Evolutionary conservation across 2,797 vertebrate species (phyloP), one percentile per base, ranked within the genome.

Genomic region (Syngnathus rostellatus): DNA sequence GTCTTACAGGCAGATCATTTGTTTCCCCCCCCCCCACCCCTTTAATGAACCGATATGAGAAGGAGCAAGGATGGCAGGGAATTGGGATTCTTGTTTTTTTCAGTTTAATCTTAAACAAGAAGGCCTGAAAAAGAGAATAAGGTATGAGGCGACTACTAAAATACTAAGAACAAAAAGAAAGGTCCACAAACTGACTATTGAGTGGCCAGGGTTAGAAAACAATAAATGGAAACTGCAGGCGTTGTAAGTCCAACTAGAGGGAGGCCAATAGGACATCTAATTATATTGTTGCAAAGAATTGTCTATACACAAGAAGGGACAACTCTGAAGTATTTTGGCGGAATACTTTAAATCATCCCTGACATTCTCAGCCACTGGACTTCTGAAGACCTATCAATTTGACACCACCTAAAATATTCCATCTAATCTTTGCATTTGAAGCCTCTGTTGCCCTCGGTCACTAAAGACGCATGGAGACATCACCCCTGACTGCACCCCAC

Each of bases 1-100:
- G 37, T 64, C 62, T 43, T 70, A 25, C 69, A 81, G 80, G 64
- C 74, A 67, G 78, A 71, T 45, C 41, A 62, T 62, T 62, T 62
- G 23, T 23, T 23, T 23, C 23, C 23, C 23, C 23, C 23, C 23
- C 23, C 23, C 23, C 16, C 16, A 8, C 25, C 55, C 10, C 19
- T 61, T 61, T 61, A 61, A 61, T 61, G 39, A 61, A 61, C 39
- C 39, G 14, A n/a, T 41, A 41, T 41, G 38, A 39, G 31, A 39
- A 31, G 17, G 38, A 60, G 58, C 58, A 21, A 60, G 38, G 8
- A 60, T 39, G 37, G 58, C 38, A 61, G 39, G 39, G 59, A 8
- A 23, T 41, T n/a, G 19, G 37, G 16, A 63, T 63, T 62, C 12
- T 25, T 8, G 23, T 62, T 21, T 63, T 31, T 37, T 63, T 48